Base-by-base conservation (phyloP, 2,888 invertebrate species). In the Stegana nigrithorax region DNA sequence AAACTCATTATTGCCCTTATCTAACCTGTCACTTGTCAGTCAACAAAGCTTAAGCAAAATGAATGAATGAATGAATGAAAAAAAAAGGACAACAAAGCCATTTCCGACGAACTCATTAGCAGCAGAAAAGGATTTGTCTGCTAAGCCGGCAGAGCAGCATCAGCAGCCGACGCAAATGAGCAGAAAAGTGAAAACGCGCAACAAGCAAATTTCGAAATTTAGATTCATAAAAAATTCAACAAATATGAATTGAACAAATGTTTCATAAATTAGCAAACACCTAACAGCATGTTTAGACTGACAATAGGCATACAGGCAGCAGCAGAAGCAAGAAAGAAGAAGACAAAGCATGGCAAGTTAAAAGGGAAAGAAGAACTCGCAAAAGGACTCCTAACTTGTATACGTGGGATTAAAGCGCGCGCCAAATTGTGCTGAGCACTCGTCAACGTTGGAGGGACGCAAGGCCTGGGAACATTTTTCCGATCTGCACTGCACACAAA, bases 391-490 rank as follows among this genome's bases (percentile, higher is more conserved):
- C n/a, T n/a, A n/a, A n/a, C n/a, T n/a, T n/a, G 21, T 26, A 51
- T 14, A 17, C 17, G 4, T 25, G 36, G 53, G 53, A 55, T 55
- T 55, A 55, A 55, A 55, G 53, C 53, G 53, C 53, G 53, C 53
- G 53, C 53, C 53, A 55, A 55, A n/a, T 55, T 55, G 32, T 12
- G 2, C 12, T 12, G 21, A 10, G 39, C 14, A 32, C 2, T 12
- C 14, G 14, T 6, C n/a, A n/a, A n/a, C n/a, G n/a, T n/a, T n/a
- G n/a, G n/a, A 14, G 5, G 5, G 36, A 39, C 14, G 6, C 10
- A 39, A 17, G 36, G 53, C 36, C 53, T 55, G 53, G 53, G 36
- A 55, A 55, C 8, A 55, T 51, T 36, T 55, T 55, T 55, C 7
- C 21, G 32, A 42, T 12, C 42, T 42, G 42, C 42, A 8, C 8